phyloP scores from a whole-genome alignment of 2,888 invertebrate species.

The Pammene aurita region DNA sequence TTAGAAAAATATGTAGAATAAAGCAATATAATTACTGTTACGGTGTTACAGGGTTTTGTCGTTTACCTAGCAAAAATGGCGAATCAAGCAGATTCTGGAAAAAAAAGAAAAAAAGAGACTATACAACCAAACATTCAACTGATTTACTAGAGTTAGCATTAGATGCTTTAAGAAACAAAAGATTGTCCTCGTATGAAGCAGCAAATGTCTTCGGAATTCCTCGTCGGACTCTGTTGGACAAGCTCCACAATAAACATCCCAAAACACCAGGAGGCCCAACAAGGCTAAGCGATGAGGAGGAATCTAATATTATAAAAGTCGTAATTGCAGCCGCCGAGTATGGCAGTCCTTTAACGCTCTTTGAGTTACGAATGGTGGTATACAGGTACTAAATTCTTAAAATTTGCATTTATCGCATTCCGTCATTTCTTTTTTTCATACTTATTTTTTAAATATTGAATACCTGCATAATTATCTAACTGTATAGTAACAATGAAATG shows the following conservation, averaged over 20 bases:
- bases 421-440: conserved; percentile 14
- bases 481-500: conserved; percentile 1
- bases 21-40: neutral
- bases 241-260: conserved; percentile 42
- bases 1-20: too few species aligned
- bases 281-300: conserved; percentile 40
- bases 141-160: conserved; percentile 14
- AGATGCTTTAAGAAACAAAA: conserved; percentile 4
- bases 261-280: conserved; percentile 27
- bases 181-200: conserved; percentile 42
- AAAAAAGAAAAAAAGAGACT: conserved; percentile 4
- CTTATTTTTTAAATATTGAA: conserved; percentile 8
- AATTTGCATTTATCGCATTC: conserved; percentile 16
- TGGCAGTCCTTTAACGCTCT: conserved; percentile 33
- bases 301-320: conserved; percentile 39
- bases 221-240: conserved; percentile 45
- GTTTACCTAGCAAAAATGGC: neutral
- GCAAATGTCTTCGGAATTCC: conserved; percentile 46
- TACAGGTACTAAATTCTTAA: conserved; percentile 5
- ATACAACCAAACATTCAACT: conserved; percentile 9
- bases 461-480: neutral
- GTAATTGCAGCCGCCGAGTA: conserved; percentile 37
- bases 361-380: conserved; percentile 35
- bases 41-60: conserved; percentile 4
- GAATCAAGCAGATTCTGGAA: conserved; percentile 4